These are phyloP conservation scores for Ferrisia virgata DNA, from an alignment of 2,888 invertebrate species.

Conservation along the genomic window DNA sequence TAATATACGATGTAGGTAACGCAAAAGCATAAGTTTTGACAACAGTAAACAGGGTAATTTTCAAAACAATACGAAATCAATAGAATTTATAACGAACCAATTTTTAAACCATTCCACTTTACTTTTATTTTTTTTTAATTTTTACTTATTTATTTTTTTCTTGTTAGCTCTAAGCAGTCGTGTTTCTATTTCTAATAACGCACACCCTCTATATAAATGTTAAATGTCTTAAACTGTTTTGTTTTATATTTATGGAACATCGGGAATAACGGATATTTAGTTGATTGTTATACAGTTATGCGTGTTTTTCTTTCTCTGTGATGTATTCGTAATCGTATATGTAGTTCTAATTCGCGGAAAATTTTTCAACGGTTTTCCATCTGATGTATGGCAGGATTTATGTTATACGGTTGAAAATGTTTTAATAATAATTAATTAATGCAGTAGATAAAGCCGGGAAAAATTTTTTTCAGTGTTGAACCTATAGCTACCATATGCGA, in stretches of 20 bases:
- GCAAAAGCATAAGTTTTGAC: not conserved
- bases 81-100: slow-evolving; percentile 21
- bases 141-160: not conserved
- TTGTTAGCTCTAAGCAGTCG: slow-evolving; percentile 24
- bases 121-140: not conserved
- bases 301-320: slow-evolving; percentile 14
- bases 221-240: not conserved
- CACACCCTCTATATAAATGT: slow-evolving; percentile 11
- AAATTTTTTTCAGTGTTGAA: not conserved
- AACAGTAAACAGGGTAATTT: slow-evolving; percentile 38
- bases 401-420: not conserved
- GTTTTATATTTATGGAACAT: not conserved
- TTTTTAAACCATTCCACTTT: slow-evolving; percentile 23
- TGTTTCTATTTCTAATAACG: not conserved
- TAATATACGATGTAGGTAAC: not conserved
- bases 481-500: not conserved
- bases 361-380: not conserved
- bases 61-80: slow-evolving; percentile 22
- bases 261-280: slow-evolving; percentile 15
- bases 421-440: not conserved
- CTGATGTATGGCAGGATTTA: not conserved
- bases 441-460: not conserved
- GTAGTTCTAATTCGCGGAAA: not conserved
- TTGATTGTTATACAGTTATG: slow-evolving; percentile 22
- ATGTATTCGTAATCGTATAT: slow-evolving; percentile 14